phyloP scores from a whole-genome alignment of 2,113 vertebrate genomes.

The Telmatochromis bifrenatus region DNA sequence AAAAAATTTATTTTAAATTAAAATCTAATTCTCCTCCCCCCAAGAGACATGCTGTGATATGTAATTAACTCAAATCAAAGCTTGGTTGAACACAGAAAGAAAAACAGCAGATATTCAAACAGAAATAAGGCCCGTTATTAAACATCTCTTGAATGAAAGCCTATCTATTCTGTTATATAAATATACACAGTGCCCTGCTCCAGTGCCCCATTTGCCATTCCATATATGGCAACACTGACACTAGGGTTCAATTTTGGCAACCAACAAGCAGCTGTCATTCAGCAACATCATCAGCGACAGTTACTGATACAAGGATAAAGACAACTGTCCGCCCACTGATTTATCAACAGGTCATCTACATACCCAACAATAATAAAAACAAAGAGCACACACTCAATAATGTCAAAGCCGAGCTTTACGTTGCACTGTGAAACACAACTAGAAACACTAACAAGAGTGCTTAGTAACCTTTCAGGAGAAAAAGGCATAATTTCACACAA shows the following conservation, averaged over 20 bases:
- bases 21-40: not conserved
- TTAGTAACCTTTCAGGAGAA: not conserved
- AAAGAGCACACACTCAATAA: not conserved
- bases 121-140: constrained; percentile 20
- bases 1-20: not conserved
- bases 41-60: not conserved
- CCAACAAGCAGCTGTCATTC: constrained; percentile 67
- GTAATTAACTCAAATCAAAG: not conserved
- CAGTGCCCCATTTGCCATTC: constrained; percentile 71
- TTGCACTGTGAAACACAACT: not conserved
- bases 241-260: constrained; percentile 72
- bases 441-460: not conserved
- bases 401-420: not conserved
- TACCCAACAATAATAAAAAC: not conserved
- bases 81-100: not conserved
- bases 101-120: not conserved
- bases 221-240: constrained; percentile 76
- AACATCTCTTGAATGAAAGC: constrained; percentile 29
- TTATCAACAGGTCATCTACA: not conserved
- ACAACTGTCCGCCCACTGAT: not conserved
- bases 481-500: not conserved
- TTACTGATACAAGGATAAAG: not conserved
- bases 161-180: constrained; percentile 73
- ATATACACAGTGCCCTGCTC: constrained; percentile 74
- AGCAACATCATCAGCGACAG: not conserved